Percentiles rank a stretch among this genome's conserved stretches.
phyloP scores from a whole-genome alignment of 2,888 invertebrate species.

The Colostygia pectinataria region DNA sequence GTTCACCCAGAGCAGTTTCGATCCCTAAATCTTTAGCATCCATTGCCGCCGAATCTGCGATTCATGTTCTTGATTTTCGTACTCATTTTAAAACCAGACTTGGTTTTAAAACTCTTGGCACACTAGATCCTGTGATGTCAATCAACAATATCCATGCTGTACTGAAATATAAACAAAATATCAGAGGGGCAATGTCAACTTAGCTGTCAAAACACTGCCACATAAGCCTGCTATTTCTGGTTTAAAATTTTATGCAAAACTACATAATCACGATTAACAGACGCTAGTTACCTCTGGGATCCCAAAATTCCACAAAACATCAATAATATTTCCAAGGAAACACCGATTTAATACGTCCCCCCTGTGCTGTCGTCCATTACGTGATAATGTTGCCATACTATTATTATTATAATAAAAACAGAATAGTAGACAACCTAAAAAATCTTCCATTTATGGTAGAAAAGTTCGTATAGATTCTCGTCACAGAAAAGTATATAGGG shows the following conservation, averaged over 20 bases:
- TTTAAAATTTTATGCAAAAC: constrained; percentile 22
- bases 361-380: constrained; percentile 60
- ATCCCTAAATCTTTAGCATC: constrained; percentile 74
- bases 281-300: constrained; percentile 50
- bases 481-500: too few species aligned
- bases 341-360: constrained; percentile 75
- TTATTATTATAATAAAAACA: too few species aligned
- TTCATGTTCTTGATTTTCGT: constrained; percentile 50
- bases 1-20: constrained; percentile 62
- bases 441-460: background rate
- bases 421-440: too few species aligned
- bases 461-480: too few species aligned
- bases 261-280: constrained; percentile 16
- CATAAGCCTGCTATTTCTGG: constrained; percentile 52
- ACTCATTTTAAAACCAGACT: constrained; percentile 62
- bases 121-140: constrained; percentile 36
- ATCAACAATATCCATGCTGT: constrained; percentile 61
- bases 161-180: constrained; percentile 81
- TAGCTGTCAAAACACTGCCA: constrained; percentile 81
- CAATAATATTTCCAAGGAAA: constrained; percentile 81
- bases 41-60: constrained; percentile 61
- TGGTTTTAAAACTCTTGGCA: constrained; percentile 30
- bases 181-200: constrained; percentile 68
- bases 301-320: constrained; percentile 57
- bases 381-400: constrained; percentile 47